A percentile compares a stretch with the other conserved stretches of the same genome.
Evolutionary conservation across 2,888 invertebrate genomes (phyloP).

Genomic region (Luperina nickerlii): DNA sequence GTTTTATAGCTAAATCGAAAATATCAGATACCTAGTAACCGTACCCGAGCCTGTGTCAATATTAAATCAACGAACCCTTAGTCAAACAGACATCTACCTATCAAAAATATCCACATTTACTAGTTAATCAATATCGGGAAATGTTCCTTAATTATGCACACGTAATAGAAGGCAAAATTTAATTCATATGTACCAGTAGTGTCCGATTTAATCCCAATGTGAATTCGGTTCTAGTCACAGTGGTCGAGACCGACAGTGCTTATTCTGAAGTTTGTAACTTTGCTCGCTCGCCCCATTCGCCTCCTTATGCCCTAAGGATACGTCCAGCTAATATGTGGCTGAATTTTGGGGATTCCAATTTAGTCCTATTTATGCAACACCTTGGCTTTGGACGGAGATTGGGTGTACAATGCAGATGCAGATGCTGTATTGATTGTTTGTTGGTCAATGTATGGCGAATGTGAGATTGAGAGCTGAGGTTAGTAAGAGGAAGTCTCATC

Average conservation of each 20-base stretch:
- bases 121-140: constrained; percentile 61
- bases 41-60: not conserved
- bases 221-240: constrained; percentile 77
- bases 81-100: constrained; percentile 3
- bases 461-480: not conserved
- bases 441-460: constrained; percentile 4
- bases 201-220: constrained; percentile 83
- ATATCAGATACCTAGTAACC: not conserved
- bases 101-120: constrained; percentile 15
- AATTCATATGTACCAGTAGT: constrained; percentile 77
- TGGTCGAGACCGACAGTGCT: constrained; percentile 82
- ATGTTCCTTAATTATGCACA: constrained; percentile 61
- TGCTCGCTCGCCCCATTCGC: constrained; percentile 65
- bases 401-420: constrained; percentile 44
- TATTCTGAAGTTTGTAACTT: constrained; percentile 86
- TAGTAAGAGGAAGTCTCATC: not conserved
- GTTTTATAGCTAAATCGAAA: not conserved
- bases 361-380: constrained; percentile 83
- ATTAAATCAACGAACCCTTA: constrained; percentile 8
- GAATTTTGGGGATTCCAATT: constrained; percentile 82
- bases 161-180: constrained; percentile 71
- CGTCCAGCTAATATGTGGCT: constrained; percentile 75
- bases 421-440: constrained; percentile 37
- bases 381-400: constrained; percentile 72
- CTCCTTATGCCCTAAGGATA: constrained; percentile 74